Evolutionary conservation across 2,797 vertebrate species (phyloP).

Genomic region (Acanthornis magna): DNA sequence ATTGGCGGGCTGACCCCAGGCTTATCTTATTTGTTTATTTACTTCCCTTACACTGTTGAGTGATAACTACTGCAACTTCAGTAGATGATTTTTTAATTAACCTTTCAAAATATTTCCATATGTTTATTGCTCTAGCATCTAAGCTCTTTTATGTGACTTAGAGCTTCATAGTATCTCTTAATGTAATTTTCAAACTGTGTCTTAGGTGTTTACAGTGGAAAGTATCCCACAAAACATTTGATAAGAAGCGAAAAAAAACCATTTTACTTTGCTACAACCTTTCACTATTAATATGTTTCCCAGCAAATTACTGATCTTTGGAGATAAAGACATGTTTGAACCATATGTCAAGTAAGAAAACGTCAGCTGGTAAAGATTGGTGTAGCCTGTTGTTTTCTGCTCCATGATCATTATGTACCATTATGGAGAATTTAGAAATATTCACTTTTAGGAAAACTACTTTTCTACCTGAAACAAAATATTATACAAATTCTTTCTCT

Average conservation of each 20-base stretch:
- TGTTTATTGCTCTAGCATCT: neutral
- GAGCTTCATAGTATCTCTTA: neutral
- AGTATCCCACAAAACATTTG: neutral
- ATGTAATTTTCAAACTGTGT: neutral
- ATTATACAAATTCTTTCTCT: neutral
- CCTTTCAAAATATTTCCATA: neutral
- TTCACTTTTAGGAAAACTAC: neutral
- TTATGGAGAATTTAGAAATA: neutral
- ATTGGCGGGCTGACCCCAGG: neutral
- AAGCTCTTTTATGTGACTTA: neutral
- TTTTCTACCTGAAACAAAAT: neutral
- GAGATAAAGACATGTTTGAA: neutral
- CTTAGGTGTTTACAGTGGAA: neutral
- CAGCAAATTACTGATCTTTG: neutral
- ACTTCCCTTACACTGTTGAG: neutral
- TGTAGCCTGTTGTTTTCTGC: neutral
- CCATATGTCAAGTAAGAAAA: neutral
- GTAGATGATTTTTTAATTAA: neutral
- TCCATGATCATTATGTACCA: neutral
- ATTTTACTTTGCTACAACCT: neutral
- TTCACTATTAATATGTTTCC: neutral
- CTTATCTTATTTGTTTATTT: neutral
- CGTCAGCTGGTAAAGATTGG: neutral
- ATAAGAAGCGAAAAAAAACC: neutral
- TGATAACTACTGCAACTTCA: neutral